Evolutionary conservation across 2,888 invertebrate genomes (phyloP).

Genomic region (Strigamia maritima): DNA sequence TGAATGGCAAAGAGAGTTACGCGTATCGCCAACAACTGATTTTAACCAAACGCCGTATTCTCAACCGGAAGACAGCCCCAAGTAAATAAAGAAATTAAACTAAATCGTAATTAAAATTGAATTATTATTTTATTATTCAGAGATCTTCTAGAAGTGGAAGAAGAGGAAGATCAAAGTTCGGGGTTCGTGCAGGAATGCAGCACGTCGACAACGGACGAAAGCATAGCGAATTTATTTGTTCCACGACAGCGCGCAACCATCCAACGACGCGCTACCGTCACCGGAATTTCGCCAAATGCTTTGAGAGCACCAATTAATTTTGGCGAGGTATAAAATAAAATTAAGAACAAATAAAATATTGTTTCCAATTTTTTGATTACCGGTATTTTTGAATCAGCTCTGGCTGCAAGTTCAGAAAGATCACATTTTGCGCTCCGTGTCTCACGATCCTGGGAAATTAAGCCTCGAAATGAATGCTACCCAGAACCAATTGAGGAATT

Average conservation of each 20-base stretch:
- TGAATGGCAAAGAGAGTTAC: constrained; percentile 1
- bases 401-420: constrained; percentile 43
- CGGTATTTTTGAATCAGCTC: constrained; percentile 29
- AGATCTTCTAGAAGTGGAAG: constrained; percentile 47
- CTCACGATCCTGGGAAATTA: constrained; percentile 44
- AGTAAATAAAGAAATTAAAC: background rate
- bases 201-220: constrained; percentile 50
- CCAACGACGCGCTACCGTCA: constrained; percentile 81
- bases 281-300: constrained; percentile 71
- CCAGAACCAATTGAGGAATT: background rate
- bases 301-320: constrained; percentile 63
- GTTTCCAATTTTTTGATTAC: background rate
- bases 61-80: constrained; percentile 1
- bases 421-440: constrained; percentile 43
- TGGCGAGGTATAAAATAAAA: constrained; percentile 60
- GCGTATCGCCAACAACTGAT: background rate
- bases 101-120: background rate
- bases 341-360: background rate
- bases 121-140: background rate
- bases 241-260: constrained; percentile 71
- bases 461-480: background rate
- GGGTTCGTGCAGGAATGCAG: constrained; percentile 52
- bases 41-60: background rate
- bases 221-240: constrained; percentile 61
- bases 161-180: constrained; percentile 50